Evolutionary conservation across 2,888 invertebrate species (phyloP), one percentile per base, ranked within the genome.

Genomic region (Drosophila engyochracea): DNA sequence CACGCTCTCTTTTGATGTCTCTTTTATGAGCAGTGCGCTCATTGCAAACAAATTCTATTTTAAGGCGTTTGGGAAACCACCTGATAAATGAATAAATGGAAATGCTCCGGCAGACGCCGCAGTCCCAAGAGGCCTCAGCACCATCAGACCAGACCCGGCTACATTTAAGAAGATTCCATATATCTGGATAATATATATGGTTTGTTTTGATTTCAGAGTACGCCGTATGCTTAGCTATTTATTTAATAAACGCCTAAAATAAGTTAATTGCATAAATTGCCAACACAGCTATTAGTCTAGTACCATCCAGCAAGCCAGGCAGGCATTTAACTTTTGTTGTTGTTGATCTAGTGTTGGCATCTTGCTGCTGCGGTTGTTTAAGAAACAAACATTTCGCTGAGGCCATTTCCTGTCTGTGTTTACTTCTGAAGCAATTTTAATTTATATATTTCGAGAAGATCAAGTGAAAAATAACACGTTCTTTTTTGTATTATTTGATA

Each of bases 41-140:
- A 83, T 79, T 83, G 80, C 82, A 89, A 87, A 83, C 73, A 83
- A 76, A 63, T 35, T 64, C 82, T 89, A 87, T 85, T 84, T 88
- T 76, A 82, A 88, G 89, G 73, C 76, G 53, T 79, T 82, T 79
- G 79, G 84, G 90, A 90, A 88, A 88, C 88, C 88, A 88, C 90
- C 88, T 88, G 88, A 88, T 88, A 88, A 89, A 79, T 35, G 65
- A 59, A 67, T 44, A 73, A 68, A 70, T 79, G 69, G 59, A 83
- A 81, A 76, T 76, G 64, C 52, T 68, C 65, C n/a, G 69, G 64
- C 63, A 74, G 65, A 66, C 74, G 68, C 63, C 62, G 30, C 62
- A 41, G 39, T 63, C 52, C 49, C 67, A 41, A 52, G 14, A 49
- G 31, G 22, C 25, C n/a, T 37, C 52, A 55, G 44, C 37, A 31